Evolutionary conservation across 2,113 vertebrate genomes (phyloP), one percentile per base, ranked within the genome.

Genomic region (Marmota flaviventris): DNA sequence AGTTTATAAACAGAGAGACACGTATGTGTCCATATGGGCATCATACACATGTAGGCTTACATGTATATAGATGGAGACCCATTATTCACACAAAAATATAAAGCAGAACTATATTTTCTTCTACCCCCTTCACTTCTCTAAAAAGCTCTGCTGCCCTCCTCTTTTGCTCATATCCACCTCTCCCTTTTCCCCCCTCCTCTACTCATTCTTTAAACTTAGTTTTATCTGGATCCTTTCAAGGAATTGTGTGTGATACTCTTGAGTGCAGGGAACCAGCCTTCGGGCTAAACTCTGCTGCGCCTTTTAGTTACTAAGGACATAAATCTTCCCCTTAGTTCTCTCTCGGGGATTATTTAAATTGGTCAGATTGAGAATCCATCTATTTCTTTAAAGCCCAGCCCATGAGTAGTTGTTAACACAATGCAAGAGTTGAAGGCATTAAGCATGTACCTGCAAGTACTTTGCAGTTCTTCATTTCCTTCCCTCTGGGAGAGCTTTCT

Each of bases 371-470:
- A 97, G 95, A 98, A 98, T 92, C 10, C 4, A 89, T 97, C 98
- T 97, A 94, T 97, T 97, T 98, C 96, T 97, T 98, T 98, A 93
- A 97, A 98, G 91, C 72, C 94, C 96, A 89, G 91, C 76, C 94
- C 82, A 13, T 78, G 91, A 97, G 82, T 91, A 95, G 96, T 96
- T 98, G 97, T 98, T 98, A 98, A 98, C 98, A 98, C 97, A 98
- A 69, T 92, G 92, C 94, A 63, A 97, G 96, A 96, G 75, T 97
- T 98, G 93, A 98, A 98, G 93, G 87, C 89, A 95, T 98, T 98
- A 98, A 97, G 97, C 98, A 22, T 97, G 95, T 98, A 96, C 97
- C 97, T 98, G 97, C 97, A 97, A 98, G 97, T 45, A 94, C 92
- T 98, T 97, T 96, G 86, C 95, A 96, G 95, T 96, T 97, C 97